phyloP scores from a whole-genome alignment of 2,888 invertebrate species.

The Pyrocoelia pectoralis region DNA sequence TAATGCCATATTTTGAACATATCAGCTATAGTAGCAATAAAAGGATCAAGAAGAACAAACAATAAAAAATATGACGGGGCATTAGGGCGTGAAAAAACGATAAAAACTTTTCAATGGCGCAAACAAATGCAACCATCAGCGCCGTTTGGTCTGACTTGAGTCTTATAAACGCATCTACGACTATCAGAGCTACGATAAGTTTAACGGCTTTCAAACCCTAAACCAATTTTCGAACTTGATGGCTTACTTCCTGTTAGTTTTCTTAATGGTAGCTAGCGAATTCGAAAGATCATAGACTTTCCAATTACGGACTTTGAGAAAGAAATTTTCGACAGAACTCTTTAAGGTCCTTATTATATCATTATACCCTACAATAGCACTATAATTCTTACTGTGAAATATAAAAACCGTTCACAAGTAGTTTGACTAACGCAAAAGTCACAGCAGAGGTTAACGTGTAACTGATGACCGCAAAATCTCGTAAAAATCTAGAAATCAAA shows the following conservation, averaged over 20 bases:
- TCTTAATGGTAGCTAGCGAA: conserved; percentile 31
- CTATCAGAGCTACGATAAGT: conserved; percentile 32
- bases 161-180: conserved; percentile 37
- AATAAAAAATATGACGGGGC: conserved; percentile 36
- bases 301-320: conserved; percentile 26
- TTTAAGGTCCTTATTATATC: not conserved
- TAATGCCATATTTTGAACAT: conserved; percentile 16
- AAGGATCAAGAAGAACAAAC: conserved; percentile 33
- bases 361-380: too few relatives aligned
- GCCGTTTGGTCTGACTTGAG: conserved; percentile 31
- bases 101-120: conserved; percentile 37
- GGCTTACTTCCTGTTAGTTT: conserved; percentile 35
- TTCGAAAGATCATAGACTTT: conserved; percentile 32
- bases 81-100: conserved; percentile 37
- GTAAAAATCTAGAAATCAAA: too few relatives aligned
- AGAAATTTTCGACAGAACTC: not conserved
- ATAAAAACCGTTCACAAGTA: not conserved
- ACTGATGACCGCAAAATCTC: conserved; percentile 4
- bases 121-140: conserved; percentile 37
- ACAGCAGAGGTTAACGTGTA: conserved; percentile 26
- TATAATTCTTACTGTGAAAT: not conserved
- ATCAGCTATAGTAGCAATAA: conserved; percentile 32
- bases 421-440: conserved; percentile 12
- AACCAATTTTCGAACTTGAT: conserved; percentile 36
- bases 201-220: conserved; percentile 36